Evolutionary conservation across 2,113 vertebrate genomes (phyloP).

Genomic region (Notarius quadriscutis): DNA sequence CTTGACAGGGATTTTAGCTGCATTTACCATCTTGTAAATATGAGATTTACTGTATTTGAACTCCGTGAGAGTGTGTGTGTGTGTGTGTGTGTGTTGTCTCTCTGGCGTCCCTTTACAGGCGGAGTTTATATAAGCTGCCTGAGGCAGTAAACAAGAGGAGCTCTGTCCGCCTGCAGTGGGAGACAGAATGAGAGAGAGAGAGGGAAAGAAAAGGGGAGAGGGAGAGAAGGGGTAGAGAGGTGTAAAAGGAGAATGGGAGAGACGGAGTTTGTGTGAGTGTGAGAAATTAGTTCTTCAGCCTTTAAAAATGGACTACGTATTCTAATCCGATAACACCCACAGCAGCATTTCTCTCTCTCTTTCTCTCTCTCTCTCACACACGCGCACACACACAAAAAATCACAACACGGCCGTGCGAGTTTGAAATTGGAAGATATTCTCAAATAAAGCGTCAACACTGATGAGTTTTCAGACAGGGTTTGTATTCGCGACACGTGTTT

Average conservation of each 20-base stretch:
- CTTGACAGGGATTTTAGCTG: not conserved
- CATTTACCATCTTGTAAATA: not conserved
- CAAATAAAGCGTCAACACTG: not conserved
- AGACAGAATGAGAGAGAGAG: slow-evolving; percentile 47
- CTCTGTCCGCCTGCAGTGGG: slow-evolving; percentile 49
- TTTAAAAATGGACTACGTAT: slow-evolving; percentile 10
- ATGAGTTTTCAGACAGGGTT: slow-evolving; percentile 22
- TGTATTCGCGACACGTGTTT: not conserved
- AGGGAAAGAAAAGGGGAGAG: slow-evolving; percentile 27
- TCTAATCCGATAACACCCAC: slow-evolving; percentile 9
- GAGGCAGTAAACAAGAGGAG: slow-evolving; percentile 55
- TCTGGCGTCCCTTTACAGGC: slow-evolving; percentile 33
- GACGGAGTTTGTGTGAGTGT: slow-evolving; percentile 28
- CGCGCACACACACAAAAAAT: not conserved
- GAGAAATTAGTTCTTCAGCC: slow-evolving; percentile 20
- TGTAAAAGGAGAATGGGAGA: slow-evolving; percentile 26
- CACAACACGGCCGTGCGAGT: not conserved
- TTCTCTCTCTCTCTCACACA: too few relatives aligned
- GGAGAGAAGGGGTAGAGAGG: slow-evolving; percentile 22
- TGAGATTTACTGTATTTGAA: not conserved
- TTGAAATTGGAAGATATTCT: not conserved
- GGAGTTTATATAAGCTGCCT: slow-evolving; percentile 53
- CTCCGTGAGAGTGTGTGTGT: not conserved
- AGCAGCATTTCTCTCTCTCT: not conserved
- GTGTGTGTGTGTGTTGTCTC: slow-evolving; percentile 19